Conservation (phyloP, 2,113 vertebrate species). For the Trematocara macrostoma region DNA sequence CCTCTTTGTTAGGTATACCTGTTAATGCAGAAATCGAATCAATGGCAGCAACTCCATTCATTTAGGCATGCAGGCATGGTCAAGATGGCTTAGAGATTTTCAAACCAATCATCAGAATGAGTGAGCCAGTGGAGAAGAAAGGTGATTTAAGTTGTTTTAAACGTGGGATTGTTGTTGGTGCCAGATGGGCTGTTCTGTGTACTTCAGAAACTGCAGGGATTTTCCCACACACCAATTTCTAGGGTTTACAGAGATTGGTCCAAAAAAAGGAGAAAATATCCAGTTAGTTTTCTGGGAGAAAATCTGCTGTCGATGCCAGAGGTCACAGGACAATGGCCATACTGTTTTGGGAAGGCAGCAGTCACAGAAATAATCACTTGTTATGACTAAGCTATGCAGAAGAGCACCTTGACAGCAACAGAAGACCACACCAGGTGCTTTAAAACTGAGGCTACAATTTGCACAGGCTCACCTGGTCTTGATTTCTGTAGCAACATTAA, state of each 20-base stretch:
- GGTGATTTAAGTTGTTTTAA: neutral
- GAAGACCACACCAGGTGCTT: neutral
- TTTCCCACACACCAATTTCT: neutral
- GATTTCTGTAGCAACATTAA: neutral
- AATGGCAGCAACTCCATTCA: neutral
- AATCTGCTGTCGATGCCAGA: neutral
- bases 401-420: neutral
- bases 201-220: neutral
- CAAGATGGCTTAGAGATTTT: neutral
- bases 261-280: neutral
- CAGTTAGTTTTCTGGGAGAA: neutral
- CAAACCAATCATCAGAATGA: neutral
- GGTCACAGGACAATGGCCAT: neutral
- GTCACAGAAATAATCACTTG: neutral
- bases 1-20: neutral
- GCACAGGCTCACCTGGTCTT: neutral
- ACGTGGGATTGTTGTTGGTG: neutral
- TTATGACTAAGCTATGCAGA: neutral
- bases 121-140: neutral
- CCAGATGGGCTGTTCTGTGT: neutral
- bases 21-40: neutral
- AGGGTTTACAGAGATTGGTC: neutral
- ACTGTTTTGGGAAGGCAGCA: neutral
- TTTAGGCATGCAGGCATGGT: neutral
- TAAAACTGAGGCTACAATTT: neutral